Evolutionary conservation across 2,888 invertebrate genomes (phyloP).

Genomic region (Dolomedes plantarius): DNA sequence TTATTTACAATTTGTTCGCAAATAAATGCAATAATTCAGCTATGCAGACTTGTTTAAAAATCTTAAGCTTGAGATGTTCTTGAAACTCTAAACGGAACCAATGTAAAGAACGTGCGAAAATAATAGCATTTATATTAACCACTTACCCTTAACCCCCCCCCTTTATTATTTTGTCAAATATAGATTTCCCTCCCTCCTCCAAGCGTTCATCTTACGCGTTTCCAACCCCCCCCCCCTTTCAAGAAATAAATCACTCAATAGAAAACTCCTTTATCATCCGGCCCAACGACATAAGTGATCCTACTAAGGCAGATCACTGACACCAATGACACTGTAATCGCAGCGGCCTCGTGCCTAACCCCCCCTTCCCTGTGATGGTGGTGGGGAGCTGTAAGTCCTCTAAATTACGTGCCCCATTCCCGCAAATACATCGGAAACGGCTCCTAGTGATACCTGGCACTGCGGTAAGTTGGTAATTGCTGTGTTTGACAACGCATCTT

Average conservation of each 20-base stretch:
- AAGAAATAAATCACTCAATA: constrained; percentile 1
- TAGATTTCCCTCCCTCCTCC: neutral
- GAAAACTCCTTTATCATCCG: neutral
- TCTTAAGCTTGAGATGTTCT: too few species aligned
- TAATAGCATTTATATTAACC: too few species aligned
- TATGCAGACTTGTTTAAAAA: too few species aligned
- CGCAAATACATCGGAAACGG: neutral
- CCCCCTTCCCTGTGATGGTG: neutral
- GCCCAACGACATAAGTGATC: neutral
- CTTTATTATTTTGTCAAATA: neutral
- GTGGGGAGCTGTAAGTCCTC: neutral
- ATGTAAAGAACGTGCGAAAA: too few species aligned
- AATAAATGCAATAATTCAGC: too few species aligned
- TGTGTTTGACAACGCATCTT: neutral
- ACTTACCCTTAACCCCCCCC: neutral
- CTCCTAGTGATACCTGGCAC: neutral
- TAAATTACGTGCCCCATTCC: neutral
- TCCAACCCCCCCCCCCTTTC: neutral
- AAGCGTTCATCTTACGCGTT: neutral
- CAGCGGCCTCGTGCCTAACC: neutral
- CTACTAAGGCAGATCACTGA: neutral
- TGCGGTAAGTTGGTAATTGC: constrained; percentile 10
- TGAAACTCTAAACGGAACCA: too few species aligned
- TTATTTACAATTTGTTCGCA: too few species aligned
- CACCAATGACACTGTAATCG: neutral